These are phyloP conservation scores for Heliconius hortense DNA, from an alignment of 2,888 invertebrate species.

Conservation along the genomic window DNA sequence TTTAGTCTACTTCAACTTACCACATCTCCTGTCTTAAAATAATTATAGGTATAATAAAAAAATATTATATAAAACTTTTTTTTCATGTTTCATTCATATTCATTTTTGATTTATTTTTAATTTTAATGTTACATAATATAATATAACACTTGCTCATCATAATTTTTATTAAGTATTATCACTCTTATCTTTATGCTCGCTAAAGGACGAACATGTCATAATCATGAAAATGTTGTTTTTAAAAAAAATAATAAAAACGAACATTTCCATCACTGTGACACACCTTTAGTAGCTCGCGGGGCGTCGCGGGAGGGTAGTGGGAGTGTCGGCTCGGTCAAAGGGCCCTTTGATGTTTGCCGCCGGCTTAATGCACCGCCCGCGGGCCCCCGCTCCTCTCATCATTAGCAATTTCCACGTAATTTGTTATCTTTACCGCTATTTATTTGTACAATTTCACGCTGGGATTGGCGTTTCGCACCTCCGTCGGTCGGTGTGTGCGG, in stretches of 20 bases:
- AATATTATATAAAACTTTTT: too few relatives aligned
- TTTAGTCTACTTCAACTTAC: background rate
- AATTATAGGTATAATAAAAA: too few relatives aligned
- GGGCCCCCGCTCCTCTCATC: conserved; percentile 75
- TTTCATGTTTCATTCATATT: background rate
- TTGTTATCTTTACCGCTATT: conserved; percentile 81
- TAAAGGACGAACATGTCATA: background rate
- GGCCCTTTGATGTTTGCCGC: conserved; percentile 81
- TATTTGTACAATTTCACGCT: conserved; percentile 77
- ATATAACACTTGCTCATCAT: background rate
- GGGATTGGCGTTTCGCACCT: conserved; percentile 60
- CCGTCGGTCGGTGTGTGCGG: conserved; percentile 39
- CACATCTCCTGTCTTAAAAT: too few relatives aligned
- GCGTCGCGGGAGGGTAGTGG: conserved; percentile 40
- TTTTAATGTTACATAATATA: too few relatives aligned
- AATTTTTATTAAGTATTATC: background rate
- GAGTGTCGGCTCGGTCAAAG: conserved; percentile 79
- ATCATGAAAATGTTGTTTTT: background rate
- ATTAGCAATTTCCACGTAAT: conserved; percentile 82
- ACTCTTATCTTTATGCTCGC: background rate
- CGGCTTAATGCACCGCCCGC: conserved; percentile 82
- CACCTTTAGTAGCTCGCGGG: conserved; percentile 42
- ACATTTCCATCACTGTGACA: conserved; percentile 38
- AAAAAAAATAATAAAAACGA: conserved; percentile 7
- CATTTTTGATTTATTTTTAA: too few relatives aligned